Base-by-base conservation (phyloP, 2,797 vertebrate genomes). In the Eupleurogrammus muticus region DNA sequence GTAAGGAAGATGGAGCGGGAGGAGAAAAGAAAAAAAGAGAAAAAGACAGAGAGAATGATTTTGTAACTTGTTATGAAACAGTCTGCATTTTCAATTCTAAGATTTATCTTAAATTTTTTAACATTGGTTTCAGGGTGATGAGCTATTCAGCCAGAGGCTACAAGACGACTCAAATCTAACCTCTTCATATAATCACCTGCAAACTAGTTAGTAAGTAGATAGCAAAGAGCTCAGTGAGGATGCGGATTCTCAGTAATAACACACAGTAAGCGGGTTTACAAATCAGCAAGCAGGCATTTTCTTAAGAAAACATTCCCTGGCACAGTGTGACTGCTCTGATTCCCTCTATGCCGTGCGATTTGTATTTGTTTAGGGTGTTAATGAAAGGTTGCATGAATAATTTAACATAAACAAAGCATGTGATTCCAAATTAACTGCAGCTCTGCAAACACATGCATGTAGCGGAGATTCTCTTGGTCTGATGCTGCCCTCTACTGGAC, bases 401-500 rank as follows among this genome's bases (percentile, higher is more conserved):
- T 88, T 90, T 42, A 90, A 81, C 76, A 85, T 70, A 75, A 87
- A 90, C 86, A 89, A 88, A 89, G 66, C 76, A 82, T 77, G 78
- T 51, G 58, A 80, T 62, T 84, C 53, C 40, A 79, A 76, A 82
- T 63, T 35, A 62, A 69, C 62, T 50, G 66, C 67, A 75, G 63
- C 62, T 54, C 73, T 46, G 36, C 23, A 67, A 77, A 80, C 52
- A 55, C 54, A 66, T 2, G 23, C 0, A 9, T 35, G 47, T 5
- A 55, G 23, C 1, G 5, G 5, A 17, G 9, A 6, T 2, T 82
- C 56, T 70, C 58, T 9, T 80, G 86, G 85, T 89, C 66, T 56
- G 73, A 81, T 86, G 84, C 90, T 92, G 93, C 78, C 92, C 90
- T 89, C 92, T 93, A 44, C 77, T 92, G 92, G 90, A 67, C 9